Conservation (phyloP, 2,888 invertebrate genomes). For the Chironomus tentans region DNA sequence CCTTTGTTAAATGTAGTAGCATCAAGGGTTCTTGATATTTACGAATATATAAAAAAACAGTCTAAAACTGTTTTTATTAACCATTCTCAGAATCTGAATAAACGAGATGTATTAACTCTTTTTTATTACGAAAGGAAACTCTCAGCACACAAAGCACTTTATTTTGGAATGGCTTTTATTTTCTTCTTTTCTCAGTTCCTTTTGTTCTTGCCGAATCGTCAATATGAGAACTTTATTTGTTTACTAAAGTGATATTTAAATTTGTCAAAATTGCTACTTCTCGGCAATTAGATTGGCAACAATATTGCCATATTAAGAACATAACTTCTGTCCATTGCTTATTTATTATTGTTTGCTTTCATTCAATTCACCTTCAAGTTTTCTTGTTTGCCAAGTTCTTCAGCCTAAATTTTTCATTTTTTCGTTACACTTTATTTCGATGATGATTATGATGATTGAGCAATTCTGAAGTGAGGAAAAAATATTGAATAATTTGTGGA, state of each 20-base stretch:
- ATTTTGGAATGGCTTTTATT: neutral
- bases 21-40: neutral
- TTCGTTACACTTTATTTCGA: no score
- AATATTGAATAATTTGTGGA: no score
- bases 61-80: neutral
- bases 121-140: conserved; percentile 13
- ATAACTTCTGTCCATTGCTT: neutral
- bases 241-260: conserved; percentile 4
- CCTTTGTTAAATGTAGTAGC: neutral
- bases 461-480: no score
- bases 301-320: neutral
- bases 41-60: neutral
- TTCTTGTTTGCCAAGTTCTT: no score
- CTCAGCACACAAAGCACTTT: neutral
- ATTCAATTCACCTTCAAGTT: neutral
- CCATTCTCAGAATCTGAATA: neutral
- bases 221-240: conserved; percentile 10
- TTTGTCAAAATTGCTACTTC: conserved; percentile 4
- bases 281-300: neutral
- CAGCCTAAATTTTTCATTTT: no score
- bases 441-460: no score
- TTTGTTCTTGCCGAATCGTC: neutral
- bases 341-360: neutral
- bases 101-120: neutral
- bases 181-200: neutral